phyloP scores from a whole-genome alignment of 2,113 vertebrate genomes.

The Apistogramma diplotaenia region DNA sequence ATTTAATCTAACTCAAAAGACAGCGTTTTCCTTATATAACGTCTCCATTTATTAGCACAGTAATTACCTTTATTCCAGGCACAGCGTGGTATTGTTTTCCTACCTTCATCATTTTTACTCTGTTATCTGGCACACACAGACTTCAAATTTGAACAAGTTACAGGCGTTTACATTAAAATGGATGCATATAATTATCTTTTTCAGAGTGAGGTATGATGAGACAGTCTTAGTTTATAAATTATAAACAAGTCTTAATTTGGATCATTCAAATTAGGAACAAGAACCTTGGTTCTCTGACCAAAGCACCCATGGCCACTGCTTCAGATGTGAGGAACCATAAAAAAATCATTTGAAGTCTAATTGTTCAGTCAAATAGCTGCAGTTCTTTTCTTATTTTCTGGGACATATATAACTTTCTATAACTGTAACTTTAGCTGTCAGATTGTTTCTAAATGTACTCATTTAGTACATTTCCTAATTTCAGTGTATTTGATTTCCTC shows the following conservation, averaged over 20 bases:
- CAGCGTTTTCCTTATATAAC: neutral
- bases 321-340: neutral
- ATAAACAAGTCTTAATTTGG: neutral
- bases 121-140: neutral
- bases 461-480: neutral
- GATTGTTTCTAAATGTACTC: neutral
- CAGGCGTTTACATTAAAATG: neutral
- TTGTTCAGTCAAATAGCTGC: neutral
- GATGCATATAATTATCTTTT: neutral
- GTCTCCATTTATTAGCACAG: neutral
- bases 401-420: too few species aligned
- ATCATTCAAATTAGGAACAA: neutral
- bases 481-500: neutral
- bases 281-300: neutral
- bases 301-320: neutral
- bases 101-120: neutral
- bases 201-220: neutral
- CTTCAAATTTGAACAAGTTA: neutral
- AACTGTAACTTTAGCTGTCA: neutral
- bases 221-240: neutral
- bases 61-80: constrained; percentile 1
- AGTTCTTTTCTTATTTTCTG: neutral
- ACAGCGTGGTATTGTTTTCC: neutral
- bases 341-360: neutral
- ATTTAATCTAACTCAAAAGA: neutral